phyloP scores from a whole-genome alignment of 2,113 vertebrate genomes.

The Motacilla alba region DNA sequence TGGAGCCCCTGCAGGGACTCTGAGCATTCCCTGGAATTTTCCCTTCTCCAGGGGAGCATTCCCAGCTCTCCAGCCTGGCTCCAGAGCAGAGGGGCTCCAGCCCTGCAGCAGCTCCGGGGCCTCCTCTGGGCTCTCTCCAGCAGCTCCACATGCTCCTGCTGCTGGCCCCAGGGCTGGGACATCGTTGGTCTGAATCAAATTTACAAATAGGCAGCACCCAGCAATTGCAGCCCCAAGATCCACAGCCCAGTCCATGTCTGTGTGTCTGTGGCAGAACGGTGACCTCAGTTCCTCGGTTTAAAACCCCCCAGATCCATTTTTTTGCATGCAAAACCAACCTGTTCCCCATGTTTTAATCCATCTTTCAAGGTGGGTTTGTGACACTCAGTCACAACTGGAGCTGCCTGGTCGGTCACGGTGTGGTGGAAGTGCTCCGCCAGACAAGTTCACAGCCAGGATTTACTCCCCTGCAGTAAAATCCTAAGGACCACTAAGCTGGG shows the following conservation, averaged over 20 bases:
- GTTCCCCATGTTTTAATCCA: rapidly evolving
- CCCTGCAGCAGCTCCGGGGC: neutral
- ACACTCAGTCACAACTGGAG: rapidly evolving
- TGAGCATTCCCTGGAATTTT: rapidly evolving
- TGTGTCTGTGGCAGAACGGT: rapidly evolving
- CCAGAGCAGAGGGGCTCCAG: neutral
- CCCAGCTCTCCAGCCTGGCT: neutral
- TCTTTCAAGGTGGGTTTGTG: neutral
- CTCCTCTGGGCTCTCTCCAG: neutral
- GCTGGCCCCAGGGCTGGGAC: neutral
- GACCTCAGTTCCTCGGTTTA: rapidly evolving
- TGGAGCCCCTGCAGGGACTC: neutral
- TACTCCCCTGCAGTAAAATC: neutral
- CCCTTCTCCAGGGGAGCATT: neutral
- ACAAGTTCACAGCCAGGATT: neutral
- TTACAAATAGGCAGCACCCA: neutral
- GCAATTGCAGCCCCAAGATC: rapidly evolving
- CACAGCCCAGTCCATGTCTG: rapidly evolving
- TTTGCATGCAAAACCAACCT: rapidly evolving
- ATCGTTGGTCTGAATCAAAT: neutral
- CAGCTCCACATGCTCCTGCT: neutral
- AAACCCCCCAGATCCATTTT: neutral
- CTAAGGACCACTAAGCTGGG: neutral
- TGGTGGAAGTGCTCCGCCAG: neutral
- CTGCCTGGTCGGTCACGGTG: rapidly evolving